Conservation (phyloP, 2,888 invertebrate genomes). For the Caenorhabditis imperialis region DNA sequence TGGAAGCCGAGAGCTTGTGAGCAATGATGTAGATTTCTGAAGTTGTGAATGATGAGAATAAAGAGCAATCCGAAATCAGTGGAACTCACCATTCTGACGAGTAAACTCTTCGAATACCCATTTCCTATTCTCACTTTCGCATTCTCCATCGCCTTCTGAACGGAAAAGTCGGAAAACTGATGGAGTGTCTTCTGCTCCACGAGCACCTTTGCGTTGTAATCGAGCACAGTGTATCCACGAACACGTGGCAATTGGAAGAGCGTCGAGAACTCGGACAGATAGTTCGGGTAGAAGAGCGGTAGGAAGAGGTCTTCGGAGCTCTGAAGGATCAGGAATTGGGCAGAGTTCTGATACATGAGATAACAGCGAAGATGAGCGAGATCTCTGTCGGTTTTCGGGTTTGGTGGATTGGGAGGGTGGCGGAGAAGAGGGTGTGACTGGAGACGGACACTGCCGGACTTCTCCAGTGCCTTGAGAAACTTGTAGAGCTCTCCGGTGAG, state of each 20-base stretch:
- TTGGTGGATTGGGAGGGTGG: slow-evolving; percentile 7
- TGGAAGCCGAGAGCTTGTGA: background rate
- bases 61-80: background rate
- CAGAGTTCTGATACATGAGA: slow-evolving; percentile 20
- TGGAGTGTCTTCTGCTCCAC: background rate
- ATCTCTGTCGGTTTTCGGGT: slow-evolving; percentile 8
- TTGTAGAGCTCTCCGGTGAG: slow-evolving; percentile 33
- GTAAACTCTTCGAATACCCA: slow-evolving; percentile 25
- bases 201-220: slow-evolving; percentile 27
- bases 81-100: slow-evolving; percentile 27
- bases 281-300: slow-evolving; percentile 2
- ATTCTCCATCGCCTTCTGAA: slow-evolving; percentile 19
- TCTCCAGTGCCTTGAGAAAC: slow-evolving; percentile 25
- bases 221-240: slow-evolving; percentile 22
- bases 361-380: slow-evolving; percentile 34
- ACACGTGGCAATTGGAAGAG: slow-evolving; percentile 34
- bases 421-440: slow-evolving; percentile 23
- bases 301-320: slow-evolving; percentile 12
- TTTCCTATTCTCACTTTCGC: slow-evolving; percentile 16
- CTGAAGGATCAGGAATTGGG: slow-evolving; percentile 35
- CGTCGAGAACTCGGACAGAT: slow-evolving; percentile 9
- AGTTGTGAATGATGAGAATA: too few relatives aligned
- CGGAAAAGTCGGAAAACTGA: slow-evolving; percentile 23
- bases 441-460: slow-evolving; percentile 21
- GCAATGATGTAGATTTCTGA: too few relatives aligned